Evolutionary conservation across 2,888 invertebrate species (phyloP), one percentile per base, ranked within the genome.

Genomic region (Carterocephalus palaemon): DNA sequence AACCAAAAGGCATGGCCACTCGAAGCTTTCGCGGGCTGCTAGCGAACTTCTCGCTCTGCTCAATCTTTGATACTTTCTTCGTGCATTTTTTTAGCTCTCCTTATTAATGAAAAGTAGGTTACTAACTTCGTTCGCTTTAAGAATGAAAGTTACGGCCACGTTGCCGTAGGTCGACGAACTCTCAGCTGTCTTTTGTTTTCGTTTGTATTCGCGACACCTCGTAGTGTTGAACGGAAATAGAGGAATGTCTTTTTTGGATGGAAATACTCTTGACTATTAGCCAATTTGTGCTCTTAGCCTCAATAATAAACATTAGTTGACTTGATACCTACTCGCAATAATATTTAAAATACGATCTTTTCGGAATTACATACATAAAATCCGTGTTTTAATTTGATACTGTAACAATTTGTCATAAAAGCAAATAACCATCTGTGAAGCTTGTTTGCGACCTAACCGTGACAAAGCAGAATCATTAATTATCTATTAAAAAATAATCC

Each of bases 61-160:
- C 85, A 85, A 86, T 86, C 86, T 86, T 84, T 86, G 86, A 86
- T 86, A 86, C 86, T 86, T 84, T 83, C 85, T 83, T 86, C 84
- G 73, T 84, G 84, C 83, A 84, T 86, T 86, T 86, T 83, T 86
- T 86, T 83, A 86, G 84, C 81, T 80, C 75, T 76, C 76, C 84
- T 84, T 86, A 86, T 86, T 86, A 86, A 86, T 86, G 86, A 86
- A 86, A 86, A 86, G 86, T 86, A 84, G 86, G 86, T 86, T 86
- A 86, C 80, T 82, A 86, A 86, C 84, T 84, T 82, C 72, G 77
- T 80, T 75, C 78, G 73, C 76, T 80, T 80, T 76, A 82, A 86
- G 85, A 86, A 86, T 83, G 85, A 85, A 86, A 86, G 86, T 85
- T 84, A 82, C 84, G 71, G 67, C 75, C 70, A 75, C 81, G 83